A percentile compares a stretch with the other conserved stretches of the same genome.
phyloP scores from a whole-genome alignment of 2,888 invertebrate genomes.

The Orchesellides sinensis region DNA sequence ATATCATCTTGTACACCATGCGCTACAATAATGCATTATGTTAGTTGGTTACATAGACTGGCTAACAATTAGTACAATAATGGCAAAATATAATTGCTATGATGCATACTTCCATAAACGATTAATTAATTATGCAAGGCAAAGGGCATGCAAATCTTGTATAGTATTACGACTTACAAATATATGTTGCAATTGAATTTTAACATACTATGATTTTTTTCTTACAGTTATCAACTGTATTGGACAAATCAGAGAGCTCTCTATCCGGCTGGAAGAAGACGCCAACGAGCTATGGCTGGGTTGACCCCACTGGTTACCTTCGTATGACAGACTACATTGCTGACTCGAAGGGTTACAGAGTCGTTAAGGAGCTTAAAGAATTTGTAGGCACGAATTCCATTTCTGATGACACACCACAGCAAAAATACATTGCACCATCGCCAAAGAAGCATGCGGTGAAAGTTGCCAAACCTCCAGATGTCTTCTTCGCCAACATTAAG shows the following conservation, averaged over 20 bases:
- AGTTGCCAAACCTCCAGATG: constrained; percentile 60
- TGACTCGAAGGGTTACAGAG: constrained; percentile 63
- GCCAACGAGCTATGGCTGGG: constrained; percentile 88
- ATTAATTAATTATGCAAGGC: not conserved
- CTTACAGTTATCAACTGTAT: constrained; percentile 21
- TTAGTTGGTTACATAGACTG: not conserved
- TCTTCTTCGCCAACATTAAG: constrained; percentile 46
- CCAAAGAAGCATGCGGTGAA: constrained; percentile 61
- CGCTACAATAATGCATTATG: not conserved
- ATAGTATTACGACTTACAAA: not conserved
- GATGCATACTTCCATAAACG: not conserved
- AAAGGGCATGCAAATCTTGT: not conserved
- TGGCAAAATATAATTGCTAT: not conserved
- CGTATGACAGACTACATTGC: constrained; percentile 93
- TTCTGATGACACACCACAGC: constrained; percentile 37
- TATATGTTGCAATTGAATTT: not conserved
- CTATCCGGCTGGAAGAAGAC: constrained; percentile 73
- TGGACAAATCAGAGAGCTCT: constrained; percentile 60
- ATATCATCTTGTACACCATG: not conserved
- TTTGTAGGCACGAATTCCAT: constrained; percentile 73
- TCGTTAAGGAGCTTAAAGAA: constrained; percentile 71
- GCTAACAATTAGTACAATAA: not conserved
- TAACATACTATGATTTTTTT: not conserved
- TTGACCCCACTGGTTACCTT: constrained; percentile 88
- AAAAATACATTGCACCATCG: constrained; percentile 34